phyloP scores from a whole-genome alignment of 1,140 invertebrate species.

The Homalodisca vitripennis region DNA sequence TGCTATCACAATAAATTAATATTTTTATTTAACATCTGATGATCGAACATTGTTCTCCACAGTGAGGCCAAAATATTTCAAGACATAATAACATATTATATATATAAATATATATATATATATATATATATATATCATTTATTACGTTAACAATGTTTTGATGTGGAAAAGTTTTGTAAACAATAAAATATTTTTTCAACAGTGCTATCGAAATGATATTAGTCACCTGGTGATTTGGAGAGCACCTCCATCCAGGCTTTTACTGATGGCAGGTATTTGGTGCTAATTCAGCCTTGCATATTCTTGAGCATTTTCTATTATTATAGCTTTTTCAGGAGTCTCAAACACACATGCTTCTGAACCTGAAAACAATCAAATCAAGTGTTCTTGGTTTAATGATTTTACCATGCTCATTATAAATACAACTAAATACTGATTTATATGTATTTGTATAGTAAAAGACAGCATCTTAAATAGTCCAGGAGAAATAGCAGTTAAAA shows the following conservation, averaged over 20 bases:
- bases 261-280: constrained; percentile 42
- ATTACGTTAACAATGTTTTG: background rate
- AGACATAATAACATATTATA: no score
- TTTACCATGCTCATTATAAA: background rate
- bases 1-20: no score
- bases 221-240: constrained; percentile 37
- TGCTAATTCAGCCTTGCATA: constrained; percentile 40
- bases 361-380: constrained; percentile 20
- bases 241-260: constrained; percentile 44
- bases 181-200: background rate
- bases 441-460: background rate
- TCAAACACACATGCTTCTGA: constrained; percentile 35
- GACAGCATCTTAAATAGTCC: background rate
- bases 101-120: background rate
- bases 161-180: background rate
- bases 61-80: no score
- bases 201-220: constrained; percentile 1
- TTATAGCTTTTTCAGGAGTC: constrained; percentile 42
- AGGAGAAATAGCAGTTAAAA: no score
- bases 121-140: no score
- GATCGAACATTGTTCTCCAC: no score
- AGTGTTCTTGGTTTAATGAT: background rate
- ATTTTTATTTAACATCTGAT: no score
- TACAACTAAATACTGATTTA: background rate
- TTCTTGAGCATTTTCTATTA: constrained; percentile 45